phyloP scores from a whole-genome alignment of 2,113 vertebrate species.

The Stictonetta naevosa region DNA sequence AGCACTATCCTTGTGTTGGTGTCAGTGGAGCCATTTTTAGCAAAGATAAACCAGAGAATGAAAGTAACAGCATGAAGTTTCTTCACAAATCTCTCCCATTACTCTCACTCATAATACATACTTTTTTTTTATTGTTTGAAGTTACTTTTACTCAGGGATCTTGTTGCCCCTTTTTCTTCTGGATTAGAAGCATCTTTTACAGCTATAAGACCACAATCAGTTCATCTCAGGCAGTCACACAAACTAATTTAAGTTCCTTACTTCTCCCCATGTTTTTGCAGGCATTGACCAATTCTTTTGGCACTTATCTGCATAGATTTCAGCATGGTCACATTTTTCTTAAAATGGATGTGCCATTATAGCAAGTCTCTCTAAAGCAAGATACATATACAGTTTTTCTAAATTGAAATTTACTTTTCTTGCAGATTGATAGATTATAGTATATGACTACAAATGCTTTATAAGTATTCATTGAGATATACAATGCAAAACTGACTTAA shows the following conservation, averaged over 20 bases:
- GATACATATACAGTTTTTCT: neutral
- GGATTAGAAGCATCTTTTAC: neutral
- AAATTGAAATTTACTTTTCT: neutral
- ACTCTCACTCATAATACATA: neutral
- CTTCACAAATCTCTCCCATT: neutral
- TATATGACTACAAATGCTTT: neutral
- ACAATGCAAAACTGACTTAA: neutral
- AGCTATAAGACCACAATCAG: neutral
- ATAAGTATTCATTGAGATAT: neutral
- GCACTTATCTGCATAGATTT: neutral
- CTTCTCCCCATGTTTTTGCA: neutral
- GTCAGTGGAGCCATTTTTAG: neutral
- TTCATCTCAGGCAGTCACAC: neutral
- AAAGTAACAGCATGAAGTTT: no score
- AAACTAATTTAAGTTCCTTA: neutral
- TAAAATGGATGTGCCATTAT: neutral
- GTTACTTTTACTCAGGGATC: neutral
- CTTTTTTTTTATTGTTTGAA: neutral
- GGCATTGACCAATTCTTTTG: neutral
- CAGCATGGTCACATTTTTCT: neutral
- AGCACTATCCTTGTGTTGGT: neutral
- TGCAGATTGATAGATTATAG: neutral
- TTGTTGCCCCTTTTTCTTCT: neutral
- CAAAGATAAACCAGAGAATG: neutral
- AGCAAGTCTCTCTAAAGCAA: neutral